These are phyloP conservation scores for Pseudomugil gertrudae DNA, from an alignment of 2,797 vertebrate species.

Conservation along the genomic window DNA sequence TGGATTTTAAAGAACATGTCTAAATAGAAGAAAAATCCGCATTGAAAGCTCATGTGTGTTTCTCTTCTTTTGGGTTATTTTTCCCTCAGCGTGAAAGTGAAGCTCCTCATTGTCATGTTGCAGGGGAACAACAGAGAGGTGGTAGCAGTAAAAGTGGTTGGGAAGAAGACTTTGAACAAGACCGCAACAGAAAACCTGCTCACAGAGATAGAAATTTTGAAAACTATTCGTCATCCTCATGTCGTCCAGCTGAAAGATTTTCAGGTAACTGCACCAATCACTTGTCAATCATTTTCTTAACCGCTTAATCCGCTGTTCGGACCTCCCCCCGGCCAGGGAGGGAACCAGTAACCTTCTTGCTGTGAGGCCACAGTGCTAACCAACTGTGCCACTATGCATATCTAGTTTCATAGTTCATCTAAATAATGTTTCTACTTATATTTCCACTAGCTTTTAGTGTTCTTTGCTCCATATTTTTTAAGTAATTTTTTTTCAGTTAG, in stretches of 20 bases:
- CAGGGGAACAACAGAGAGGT: constrained; percentile 91
- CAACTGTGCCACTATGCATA: not conserved
- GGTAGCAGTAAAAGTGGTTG: constrained; percentile 95
- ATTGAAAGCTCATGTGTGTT: not conserved
- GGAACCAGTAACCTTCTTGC: too few species aligned
- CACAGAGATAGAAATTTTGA: constrained; percentile 96
- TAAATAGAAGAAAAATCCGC: not conserved
- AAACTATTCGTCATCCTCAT: constrained; percentile 91
- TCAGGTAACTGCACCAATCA: constrained; percentile 79
- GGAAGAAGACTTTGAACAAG: constrained; percentile 93
- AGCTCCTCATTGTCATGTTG: constrained; percentile 4
- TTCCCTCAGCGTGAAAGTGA: not conserved
- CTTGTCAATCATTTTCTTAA: too few species aligned
- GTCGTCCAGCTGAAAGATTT: constrained; percentile 97
- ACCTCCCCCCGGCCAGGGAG: too few species aligned
- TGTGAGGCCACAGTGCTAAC: too few species aligned
- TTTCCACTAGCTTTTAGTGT: not conserved
- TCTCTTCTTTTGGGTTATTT: too few species aligned
- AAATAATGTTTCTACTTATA: not conserved
- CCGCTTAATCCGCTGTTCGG: too few species aligned
- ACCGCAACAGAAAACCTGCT: constrained; percentile 93
- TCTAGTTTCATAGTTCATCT: not conserved
- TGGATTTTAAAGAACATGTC: not conserved
- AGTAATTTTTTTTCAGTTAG: not conserved
- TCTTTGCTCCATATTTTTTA: not conserved